These are phyloP conservation scores for Anthophora plumipes DNA, from an alignment of 2,888 invertebrate genomes.

Conservation along the genomic window DNA sequence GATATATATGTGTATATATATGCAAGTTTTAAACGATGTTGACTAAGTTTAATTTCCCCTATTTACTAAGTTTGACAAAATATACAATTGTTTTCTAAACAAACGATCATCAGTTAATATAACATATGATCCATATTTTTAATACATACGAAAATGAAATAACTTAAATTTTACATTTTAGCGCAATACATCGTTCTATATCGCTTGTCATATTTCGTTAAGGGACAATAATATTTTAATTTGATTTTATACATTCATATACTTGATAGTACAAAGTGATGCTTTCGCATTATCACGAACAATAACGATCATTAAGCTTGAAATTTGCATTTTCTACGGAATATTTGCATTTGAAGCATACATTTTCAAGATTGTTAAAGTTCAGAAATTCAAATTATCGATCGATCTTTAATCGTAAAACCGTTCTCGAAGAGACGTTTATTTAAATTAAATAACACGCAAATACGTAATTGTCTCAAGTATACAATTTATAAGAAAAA, in stretches of 20 bases:
- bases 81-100: slow-evolving; percentile 19
- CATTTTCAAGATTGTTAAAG: background rate
- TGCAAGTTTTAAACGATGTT: background rate
- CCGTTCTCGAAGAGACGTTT: background rate
- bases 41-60: slow-evolving; percentile 15
- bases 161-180: slow-evolving; percentile 18
- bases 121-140: slow-evolving; percentile 12
- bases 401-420: background rate
- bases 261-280: background rate
- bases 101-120: slow-evolving; percentile 13
- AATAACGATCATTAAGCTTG: background rate
- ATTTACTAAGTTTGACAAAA: slow-evolving; percentile 11
- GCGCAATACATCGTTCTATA: slow-evolving; percentile 22
- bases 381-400: background rate
- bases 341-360: background rate
- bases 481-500: slow-evolving; percentile 21
- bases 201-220: slow-evolving; percentile 14
- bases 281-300: background rate
- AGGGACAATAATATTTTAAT: slow-evolving; percentile 3
- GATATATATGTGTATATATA: slow-evolving; percentile 3
- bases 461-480: background rate
- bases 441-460: slow-evolving; percentile 1
- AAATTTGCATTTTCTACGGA: background rate
- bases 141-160: slow-evolving; percentile 26
- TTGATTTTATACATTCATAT: slow-evolving; percentile 6